A percentile compares a stretch with the other conserved stretches of the same genome.
Evolutionary conservation across 1,140 invertebrate genomes (phyloP).

Genomic region (Agrilus planipennis): DNA sequence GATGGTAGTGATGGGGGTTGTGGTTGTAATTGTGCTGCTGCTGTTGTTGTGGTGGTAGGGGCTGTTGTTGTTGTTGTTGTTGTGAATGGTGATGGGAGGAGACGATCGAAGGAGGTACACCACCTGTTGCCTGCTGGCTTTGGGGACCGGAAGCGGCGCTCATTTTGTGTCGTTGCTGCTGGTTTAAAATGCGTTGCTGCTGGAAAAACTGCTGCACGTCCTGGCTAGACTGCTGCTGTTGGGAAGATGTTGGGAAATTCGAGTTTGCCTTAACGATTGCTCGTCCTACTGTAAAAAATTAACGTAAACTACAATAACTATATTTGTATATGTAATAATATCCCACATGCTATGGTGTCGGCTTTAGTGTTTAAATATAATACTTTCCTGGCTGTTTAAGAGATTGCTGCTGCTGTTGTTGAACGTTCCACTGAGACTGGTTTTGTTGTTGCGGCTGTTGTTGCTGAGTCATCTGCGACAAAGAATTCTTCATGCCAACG

Average conservation of each 20-base stretch:
- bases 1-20: conserved; percentile 1
- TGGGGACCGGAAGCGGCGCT: conserved; percentile 11
- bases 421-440: conserved; percentile 4
- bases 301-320: too few species aligned
- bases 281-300: conserved; percentile 41
- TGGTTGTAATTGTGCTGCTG: conserved; percentile 17
- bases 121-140: conserved; percentile 3
- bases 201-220: conserved; percentile 21
- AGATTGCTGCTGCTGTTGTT: conserved; percentile 12
- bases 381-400: not conserved
- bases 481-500: conserved; percentile 36
- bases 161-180: conserved; percentile 18
- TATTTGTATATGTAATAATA: too few species aligned
- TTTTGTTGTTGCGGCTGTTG: conserved; percentile 10
- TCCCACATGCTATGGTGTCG: too few species aligned
- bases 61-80: conserved; percentile 26
- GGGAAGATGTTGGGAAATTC: conserved; percentile 13
- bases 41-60: conserved; percentile 11
- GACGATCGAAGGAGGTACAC: conserved; percentile 5
- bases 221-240: conserved; percentile 11
- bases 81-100: conserved; percentile 24
- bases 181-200: conserved; percentile 22
- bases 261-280: conserved; percentile 42
- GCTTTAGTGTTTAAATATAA: not conserved
- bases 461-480: conserved; percentile 12